Base-by-base conservation (phyloP, 2,797 vertebrate species). In the Fundulus diaphanus region DNA sequence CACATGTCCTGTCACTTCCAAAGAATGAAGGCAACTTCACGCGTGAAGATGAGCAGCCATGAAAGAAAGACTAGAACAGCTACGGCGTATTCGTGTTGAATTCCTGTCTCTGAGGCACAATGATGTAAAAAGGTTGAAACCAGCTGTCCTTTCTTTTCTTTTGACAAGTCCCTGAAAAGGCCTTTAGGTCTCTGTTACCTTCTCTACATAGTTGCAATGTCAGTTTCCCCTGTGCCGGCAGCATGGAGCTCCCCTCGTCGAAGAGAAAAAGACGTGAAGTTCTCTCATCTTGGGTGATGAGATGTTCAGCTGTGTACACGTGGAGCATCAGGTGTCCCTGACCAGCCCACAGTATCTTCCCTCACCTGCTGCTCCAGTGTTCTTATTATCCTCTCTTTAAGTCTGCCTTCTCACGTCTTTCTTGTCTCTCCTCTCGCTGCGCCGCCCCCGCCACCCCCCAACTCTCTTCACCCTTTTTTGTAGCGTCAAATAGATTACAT, bases 51-150 rank as follows among this genome's bases (percentile, higher is more conserved):
- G 57, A 80, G 54, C 44, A 66, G 57, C 56, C 77, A 9, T 73
- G 66, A 61, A 85, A 31, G 72, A 51, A 65, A 75, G 80, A 81
- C 66, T 59, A 44, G 40, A 67, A 54, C 27, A 1, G 51, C 71
- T 68, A 65, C 48, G 51, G 48, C 37, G 44, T 40, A 18, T 65
- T 86, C 46, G 35, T 59, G 49, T 37, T 1, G 35, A 73, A 74
- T 79, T 65, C 27, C 22, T 13, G 44, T 83, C 79, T 85, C 79
- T 16, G 37, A 82, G 79, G 77, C 75, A 65, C 76, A 86, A 78
- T 87, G 69, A 89, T 92, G 81, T 76, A 86, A 87, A 90, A 74
- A 69, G 72, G 51, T 48, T 85, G 75, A 90, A 92, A 91, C 68
- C 77, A 72, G 74, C 79, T 75, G 74, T 54, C 59, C 59, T 79